phyloP scores from a whole-genome alignment of 2,113 vertebrate genomes.

The Rhombomys opimus region DNA sequence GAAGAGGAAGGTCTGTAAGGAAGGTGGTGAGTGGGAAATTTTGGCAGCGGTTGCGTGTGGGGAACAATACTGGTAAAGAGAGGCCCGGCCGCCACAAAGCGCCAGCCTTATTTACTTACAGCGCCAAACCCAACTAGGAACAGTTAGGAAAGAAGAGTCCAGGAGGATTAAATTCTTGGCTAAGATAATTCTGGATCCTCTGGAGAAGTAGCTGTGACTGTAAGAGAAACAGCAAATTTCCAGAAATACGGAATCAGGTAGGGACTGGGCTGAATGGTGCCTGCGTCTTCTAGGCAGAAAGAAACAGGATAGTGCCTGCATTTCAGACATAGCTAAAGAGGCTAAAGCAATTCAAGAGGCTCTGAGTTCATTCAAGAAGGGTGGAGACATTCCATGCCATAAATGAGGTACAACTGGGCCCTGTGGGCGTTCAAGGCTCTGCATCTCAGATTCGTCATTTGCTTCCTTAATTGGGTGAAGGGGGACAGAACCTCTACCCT shows the following conservation, averaged over 20 bases:
- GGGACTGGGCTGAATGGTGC: not conserved
- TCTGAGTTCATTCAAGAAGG: constrained; percentile 65
- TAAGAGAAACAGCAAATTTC: not conserved
- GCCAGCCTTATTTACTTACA: not conserved
- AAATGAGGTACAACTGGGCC: not conserved
- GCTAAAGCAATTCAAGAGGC: not conserved
- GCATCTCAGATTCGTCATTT: not conserved
- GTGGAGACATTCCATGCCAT: constrained; percentile 43
- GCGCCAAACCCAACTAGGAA: not conserved
- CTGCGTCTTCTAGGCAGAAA: not conserved
- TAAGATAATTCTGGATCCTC: not conserved
- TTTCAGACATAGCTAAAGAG: constrained; percentile 21
- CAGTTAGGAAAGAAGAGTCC: not conserved
- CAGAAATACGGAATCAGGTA: not conserved
- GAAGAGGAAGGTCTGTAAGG: not conserved
- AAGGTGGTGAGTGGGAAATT: not conserved
- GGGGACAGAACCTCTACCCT: not conserved
- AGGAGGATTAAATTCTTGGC: not conserved
- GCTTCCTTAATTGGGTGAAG: not conserved
- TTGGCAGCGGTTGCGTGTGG: rapidly evolving
- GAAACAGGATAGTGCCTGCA: not conserved
- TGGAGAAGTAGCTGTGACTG: not conserved
- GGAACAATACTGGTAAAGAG: rapidly evolving
- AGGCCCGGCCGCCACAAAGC: not conserved
- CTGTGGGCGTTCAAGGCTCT: not conserved